phyloP scores from a whole-genome alignment of 2,888 invertebrate genomes.

The Podabrus alpinus region DNA sequence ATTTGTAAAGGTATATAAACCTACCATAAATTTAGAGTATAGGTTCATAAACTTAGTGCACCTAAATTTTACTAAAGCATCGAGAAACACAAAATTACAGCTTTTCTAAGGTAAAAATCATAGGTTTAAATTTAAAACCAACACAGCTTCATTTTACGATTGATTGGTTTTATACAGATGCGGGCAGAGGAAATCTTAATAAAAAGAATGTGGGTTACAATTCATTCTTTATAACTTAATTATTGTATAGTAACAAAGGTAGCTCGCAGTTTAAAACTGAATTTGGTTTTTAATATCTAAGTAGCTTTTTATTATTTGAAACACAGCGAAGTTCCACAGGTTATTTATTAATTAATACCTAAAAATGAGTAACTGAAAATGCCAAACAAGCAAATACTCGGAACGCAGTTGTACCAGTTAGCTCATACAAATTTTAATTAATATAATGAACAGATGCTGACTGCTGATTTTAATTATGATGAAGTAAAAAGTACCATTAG shows the following conservation, averaged over 20 bases:
- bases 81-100: background rate
- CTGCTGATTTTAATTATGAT: constrained; percentile 7
- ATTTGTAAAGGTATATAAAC: background rate
- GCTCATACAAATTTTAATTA: constrained; percentile 9
- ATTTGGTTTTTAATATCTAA: background rate
- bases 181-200: background rate
- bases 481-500: constrained; percentile 1
- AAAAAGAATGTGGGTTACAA: background rate
- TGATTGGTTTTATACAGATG: background rate
- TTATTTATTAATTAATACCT: background rate
- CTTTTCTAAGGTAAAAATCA: background rate
- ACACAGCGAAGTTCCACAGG: background rate
- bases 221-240: background rate
- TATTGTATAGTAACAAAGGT: background rate
- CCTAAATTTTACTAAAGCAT: background rate
- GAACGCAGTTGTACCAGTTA: background rate
- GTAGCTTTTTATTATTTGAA: background rate
- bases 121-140: background rate
- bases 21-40: background rate
- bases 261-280: background rate
- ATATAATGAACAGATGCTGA: constrained; percentile 14
- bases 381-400: background rate
- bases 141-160: background rate
- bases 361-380: background rate
- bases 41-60: background rate